phyloP scores from a whole-genome alignment of 2,888 invertebrate species.

The Dioctria rufipes region DNA sequence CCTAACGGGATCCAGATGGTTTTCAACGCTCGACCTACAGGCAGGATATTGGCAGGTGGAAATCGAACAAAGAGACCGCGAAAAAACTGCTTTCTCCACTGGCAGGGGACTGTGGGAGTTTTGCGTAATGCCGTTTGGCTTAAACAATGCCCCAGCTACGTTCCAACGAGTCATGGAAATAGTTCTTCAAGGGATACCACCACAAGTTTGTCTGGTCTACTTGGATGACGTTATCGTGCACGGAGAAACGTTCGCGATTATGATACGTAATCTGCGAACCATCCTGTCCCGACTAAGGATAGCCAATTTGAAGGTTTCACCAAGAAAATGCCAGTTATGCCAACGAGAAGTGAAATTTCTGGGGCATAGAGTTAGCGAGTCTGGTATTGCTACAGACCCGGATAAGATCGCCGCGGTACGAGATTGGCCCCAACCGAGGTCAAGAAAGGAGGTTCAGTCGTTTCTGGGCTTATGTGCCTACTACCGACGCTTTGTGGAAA shows the following conservation, averaged over 20 bases:
- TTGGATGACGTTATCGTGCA: not conserved
- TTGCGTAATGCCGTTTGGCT: too few species aligned
- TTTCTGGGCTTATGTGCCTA: not conserved
- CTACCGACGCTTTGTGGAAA: not conserved
- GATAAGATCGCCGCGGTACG: not conserved
- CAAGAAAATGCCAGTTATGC: not conserved
- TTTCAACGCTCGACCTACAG: not conserved
- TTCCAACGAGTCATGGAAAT: not conserved
- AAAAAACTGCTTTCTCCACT: not conserved
- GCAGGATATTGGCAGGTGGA: constrained; percentile 7
- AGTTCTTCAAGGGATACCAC: too few species aligned
- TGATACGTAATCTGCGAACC: not conserved
- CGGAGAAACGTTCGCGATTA: not conserved
- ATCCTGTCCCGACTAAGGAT: not conserved
- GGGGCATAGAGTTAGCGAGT: not conserved
- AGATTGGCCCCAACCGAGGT: not conserved
- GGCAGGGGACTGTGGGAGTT: not conserved
- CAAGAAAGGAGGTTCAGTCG: not conserved
- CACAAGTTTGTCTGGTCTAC: too few species aligned
- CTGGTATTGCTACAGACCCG: not conserved
- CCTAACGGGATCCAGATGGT: not conserved
- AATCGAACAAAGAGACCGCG: not conserved
- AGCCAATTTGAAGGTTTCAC: not conserved
- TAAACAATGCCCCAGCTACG: not conserved
- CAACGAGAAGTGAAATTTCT: not conserved